Evolutionary conservation across 2,888 invertebrate species (phyloP).

Genomic region (Melanophora roralis): DNA sequence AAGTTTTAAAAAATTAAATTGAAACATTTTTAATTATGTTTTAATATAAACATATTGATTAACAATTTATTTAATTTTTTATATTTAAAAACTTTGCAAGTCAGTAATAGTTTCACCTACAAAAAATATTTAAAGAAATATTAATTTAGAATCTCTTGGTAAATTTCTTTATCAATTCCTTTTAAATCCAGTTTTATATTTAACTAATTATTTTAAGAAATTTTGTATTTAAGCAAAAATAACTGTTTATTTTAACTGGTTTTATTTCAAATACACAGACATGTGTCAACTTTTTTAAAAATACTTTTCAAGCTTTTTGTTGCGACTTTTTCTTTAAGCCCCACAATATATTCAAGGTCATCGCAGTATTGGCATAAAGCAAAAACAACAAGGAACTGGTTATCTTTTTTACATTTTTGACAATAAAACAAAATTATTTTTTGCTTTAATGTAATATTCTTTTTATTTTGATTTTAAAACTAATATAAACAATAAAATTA

Average conservation of each 20-base stretch:
- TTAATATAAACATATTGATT: too few relatives aligned
- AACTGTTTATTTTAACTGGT: slow-evolving; percentile 33
- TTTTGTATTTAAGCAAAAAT: slow-evolving; percentile 9
- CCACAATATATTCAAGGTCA: slow-evolving; percentile 47
- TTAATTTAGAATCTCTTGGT: too few relatives aligned
- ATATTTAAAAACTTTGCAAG: too few relatives aligned
- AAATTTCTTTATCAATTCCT: neutral
- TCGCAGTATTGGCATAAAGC: slow-evolving; percentile 5
- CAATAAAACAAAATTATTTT: neutral
- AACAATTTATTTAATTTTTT: too few relatives aligned
- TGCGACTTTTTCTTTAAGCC: neutral
- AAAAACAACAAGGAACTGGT: neutral
- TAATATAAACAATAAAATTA: neutral
- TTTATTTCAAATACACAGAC: neutral
- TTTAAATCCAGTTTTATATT: neutral
- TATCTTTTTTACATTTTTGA: neutral
- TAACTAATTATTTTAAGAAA: neutral
- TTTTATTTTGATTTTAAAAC: neutral
- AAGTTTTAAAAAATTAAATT: too few relatives aligned
- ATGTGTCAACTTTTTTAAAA: neutral
- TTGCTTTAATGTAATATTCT: neutral
- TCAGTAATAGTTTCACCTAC: too few relatives aligned
- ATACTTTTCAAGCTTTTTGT: slow-evolving; percentile 2
- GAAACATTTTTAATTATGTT: too few relatives aligned
- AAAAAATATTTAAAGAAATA: too few relatives aligned